Percentiles rank a stretch among this genome's conserved stretches.
These are phyloP conservation scores for Anoplopoma fimbria DNA, from an alignment of 2,113 vertebrate genomes.

Conservation along the genomic window DNA sequence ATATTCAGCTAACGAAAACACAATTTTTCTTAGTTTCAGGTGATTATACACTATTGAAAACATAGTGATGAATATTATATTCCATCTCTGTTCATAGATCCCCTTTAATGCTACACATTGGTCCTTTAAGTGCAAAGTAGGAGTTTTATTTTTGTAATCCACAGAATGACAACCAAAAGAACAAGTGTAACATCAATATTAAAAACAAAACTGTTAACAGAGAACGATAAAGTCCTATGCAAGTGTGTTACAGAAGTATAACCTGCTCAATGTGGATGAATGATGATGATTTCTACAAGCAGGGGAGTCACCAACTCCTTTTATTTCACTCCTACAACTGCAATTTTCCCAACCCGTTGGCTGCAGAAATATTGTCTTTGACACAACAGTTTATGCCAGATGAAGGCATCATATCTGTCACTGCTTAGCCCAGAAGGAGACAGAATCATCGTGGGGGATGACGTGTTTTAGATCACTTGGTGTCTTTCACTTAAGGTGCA, in stretches of 20 bases:
- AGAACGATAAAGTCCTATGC: neutral
- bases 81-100: no score
- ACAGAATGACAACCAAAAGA: neutral
- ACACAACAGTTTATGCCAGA: neutral
- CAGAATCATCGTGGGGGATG: neutral
- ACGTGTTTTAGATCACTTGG: neutral
- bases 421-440: neutral
- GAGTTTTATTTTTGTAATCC: neutral
- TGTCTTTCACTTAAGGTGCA: neutral
- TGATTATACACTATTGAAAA: no score
- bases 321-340: neutral
- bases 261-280: neutral
- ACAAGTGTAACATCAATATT: neutral
- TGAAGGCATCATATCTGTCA: neutral
- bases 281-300: neutral
- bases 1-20: no score
- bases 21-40: no score
- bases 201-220: neutral
- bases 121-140: no score
- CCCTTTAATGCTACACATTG: no score
- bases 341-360: no score
- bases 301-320: neutral
- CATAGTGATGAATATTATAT: no score
- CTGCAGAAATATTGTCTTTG: neutral
- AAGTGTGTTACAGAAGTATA: neutral